phyloP scores from a whole-genome alignment of 2,797 vertebrate genomes.

The Mareca penelope region DNA sequence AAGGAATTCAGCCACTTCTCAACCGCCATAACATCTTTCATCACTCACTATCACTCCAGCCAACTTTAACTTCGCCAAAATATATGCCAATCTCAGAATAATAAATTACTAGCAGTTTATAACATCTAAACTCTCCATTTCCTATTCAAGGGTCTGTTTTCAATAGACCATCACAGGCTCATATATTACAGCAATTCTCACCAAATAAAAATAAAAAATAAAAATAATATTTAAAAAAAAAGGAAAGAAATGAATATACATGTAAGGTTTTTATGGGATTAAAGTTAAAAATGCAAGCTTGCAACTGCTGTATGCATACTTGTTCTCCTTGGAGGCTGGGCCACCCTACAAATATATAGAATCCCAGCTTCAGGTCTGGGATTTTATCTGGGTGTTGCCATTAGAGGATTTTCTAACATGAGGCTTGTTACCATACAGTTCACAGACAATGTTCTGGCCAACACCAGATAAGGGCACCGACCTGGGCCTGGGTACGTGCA shows the following conservation, averaged over 20 bases:
- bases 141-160: conserved; percentile 36
- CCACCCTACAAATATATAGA: not conserved
- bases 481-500: not conserved
- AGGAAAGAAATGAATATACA: not conserved
- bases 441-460: not conserved
- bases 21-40: conserved; percentile 49
- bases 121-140: conserved; percentile 46
- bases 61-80: conserved; percentile 59
- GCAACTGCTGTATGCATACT: not conserved
- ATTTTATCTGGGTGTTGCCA: not conserved
- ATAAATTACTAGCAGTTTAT: conserved; percentile 48
- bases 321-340: not conserved
- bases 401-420: not conserved
- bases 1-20: conserved; percentile 61
- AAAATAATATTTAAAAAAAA: too few species aligned
- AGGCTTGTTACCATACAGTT: not conserved
- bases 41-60: conserved; percentile 52
- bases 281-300: conserved; percentile 10
- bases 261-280: not conserved
- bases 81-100: conserved; percentile 62
- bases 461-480: not conserved
- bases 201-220: not conserved
- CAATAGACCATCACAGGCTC: not conserved
- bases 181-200: not conserved
- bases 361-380: not conserved